Evolutionary conservation across 2,888 invertebrate species (phyloP), one percentile per base, ranked within the genome.

Genomic region (Antheraea assamensis): DNA sequence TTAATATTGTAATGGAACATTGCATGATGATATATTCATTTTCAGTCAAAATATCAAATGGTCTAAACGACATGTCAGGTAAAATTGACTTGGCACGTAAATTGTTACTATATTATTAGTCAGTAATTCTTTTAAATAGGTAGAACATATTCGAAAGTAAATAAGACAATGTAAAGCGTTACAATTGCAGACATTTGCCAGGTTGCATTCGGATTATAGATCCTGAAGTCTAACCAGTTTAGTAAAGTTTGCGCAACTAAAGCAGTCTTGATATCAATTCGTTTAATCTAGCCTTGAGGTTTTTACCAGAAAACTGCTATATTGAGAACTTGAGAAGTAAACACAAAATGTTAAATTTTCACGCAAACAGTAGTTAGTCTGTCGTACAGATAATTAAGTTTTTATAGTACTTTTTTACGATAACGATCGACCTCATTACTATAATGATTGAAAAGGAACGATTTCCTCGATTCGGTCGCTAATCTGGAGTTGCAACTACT

Each of bases 401-500:
- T 91, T 93, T 92, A 83, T 86, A 75, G 80, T 73, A 83, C 79
- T 92, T 92, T 86, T 92, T 93, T 86, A 64, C 85, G 77, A 80
- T 83, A 81, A 78, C 81, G 84, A 82, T 77, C 84, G 89, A 90
- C 92, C 90, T 92, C 87, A 87, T 89, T 90, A 85, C 82, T 79
- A 81, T 84, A 80, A 80, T 82, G 83, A 85, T 85, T 85, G 83
- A 87, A 90, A 86, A 88, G 86, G 87, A 82, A 75, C 80, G 81
- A 87, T 89, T 90, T 90, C 88, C 87, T 89, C 85, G 82, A 84
- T 81, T 82, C 77, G 78, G 79, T 81, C 76, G 74, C 30, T 74
- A 73, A 75, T 80, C 78, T 83, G 79, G 81, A 83, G 83, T 78
- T 84, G 85, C 83, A 86, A 87, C 85, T 88, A 88, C 88, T 88